A percentile compares a stretch with the other conserved stretches of the same genome.
Conservation (phyloP, 2,888 invertebrate genomes). For the Rhingia campestris region DNA sequence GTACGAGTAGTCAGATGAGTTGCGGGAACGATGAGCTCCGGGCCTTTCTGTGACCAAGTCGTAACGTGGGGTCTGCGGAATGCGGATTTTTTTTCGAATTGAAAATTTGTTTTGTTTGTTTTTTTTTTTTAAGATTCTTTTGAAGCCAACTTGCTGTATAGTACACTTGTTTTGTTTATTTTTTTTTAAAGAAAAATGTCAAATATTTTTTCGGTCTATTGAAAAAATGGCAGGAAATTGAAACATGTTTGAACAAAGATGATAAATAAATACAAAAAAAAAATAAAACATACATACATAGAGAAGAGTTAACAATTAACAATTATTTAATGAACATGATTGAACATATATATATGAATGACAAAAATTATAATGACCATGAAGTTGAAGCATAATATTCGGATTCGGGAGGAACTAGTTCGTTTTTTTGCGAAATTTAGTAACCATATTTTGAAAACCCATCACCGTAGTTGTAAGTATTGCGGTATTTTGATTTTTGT, state of each 20-base stretch:
- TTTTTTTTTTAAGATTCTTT: constrained; percentile 31
- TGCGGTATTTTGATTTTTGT: constrained; percentile 60
- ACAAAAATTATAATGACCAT: constrained; percentile 24
- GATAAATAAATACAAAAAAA: constrained; percentile 26
- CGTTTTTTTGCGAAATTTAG: constrained; percentile 33
- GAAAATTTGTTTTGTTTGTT: constrained; percentile 64
- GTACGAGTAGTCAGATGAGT: constrained; percentile 93
- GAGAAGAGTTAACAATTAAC: constrained; percentile 56
- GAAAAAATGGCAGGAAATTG: constrained; percentile 79
- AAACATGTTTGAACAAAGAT: constrained; percentile 82
- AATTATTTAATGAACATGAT: constrained; percentile 38
- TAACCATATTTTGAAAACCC: constrained; percentile 64
- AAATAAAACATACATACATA: constrained; percentile 62
- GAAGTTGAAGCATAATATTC: constrained; percentile 30
- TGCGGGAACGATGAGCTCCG: constrained; percentile 85
- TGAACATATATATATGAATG: background rate
- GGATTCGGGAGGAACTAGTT: constrained; percentile 11
- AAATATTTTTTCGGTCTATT: constrained; percentile 29
- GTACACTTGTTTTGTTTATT: constrained; percentile 9
- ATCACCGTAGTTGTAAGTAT: constrained; percentile 65
- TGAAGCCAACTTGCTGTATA: constrained; percentile 75
- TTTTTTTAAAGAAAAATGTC: constrained; percentile 10
- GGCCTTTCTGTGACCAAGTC: constrained; percentile 92
- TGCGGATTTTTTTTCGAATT: constrained; percentile 73
- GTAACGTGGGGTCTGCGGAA: constrained; percentile 93